Evolutionary conservation across 2,113 vertebrate species (phyloP).

Genomic region (Semnornis frantzii): DNA sequence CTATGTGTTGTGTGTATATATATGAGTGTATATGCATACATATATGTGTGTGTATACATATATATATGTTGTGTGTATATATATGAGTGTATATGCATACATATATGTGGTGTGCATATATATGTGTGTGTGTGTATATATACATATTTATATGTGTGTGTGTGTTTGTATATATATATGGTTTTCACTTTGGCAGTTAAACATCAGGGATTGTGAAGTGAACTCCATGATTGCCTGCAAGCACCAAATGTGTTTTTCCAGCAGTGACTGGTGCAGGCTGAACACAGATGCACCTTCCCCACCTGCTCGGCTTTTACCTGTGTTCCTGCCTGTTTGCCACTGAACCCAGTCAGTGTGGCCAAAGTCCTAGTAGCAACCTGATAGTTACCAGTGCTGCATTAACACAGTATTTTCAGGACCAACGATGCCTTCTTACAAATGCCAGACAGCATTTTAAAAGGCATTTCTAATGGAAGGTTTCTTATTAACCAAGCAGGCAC

Average conservation of each 20-base stretch:
- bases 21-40: too few species aligned
- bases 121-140: too few species aligned
- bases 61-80: too few species aligned
- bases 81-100: too few species aligned
- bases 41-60: too few species aligned
- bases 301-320: not conserved
- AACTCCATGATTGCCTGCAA: not conserved
- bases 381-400: not conserved
- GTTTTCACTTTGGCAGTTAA: not conserved
- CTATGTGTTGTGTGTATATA: too few species aligned
- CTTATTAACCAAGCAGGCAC: not conserved
- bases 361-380: not conserved
- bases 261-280: rapidly evolving
- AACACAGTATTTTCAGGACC: not conserved
- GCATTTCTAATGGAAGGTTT: not conserved
- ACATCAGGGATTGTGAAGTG: not conserved
- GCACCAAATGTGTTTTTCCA: not conserved
- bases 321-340: not conserved
- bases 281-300: not conserved
- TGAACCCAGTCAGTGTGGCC: rapidly evolving
- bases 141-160: too few species aligned
- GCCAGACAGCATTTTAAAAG: not conserved
- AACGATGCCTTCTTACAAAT: not conserved
- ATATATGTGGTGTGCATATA: too few species aligned
- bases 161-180: too few species aligned